Base-by-base conservation (phyloP, 2,113 vertebrate genomes). In the Scopus umbretta region DNA sequence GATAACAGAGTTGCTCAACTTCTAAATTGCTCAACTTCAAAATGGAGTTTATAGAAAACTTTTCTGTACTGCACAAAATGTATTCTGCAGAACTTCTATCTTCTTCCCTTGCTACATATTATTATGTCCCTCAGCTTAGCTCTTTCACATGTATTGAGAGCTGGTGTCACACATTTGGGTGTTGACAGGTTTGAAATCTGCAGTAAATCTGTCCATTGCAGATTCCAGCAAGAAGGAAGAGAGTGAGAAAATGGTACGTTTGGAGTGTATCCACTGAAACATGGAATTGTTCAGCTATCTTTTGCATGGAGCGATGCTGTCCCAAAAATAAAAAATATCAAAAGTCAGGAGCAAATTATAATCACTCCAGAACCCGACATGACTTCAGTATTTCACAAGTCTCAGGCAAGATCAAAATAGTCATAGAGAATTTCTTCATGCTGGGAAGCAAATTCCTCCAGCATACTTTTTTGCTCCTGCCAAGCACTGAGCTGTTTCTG, bases 161-260 rank as follows among this genome's bases (percentile, higher is more conserved):
- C 76, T 93, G 42, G 87, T 88, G 81, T 95, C 68, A 90, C 96
- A 89, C 83, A 59, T 97, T 97, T 32, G 65, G 80, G 80, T 89
- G 94, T 96, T 91, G 92, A 79, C 88, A 97, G 75, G 72, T 94
- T 96, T 85, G 81, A 96, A 97, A 94, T 88, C 71, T 45, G 79
- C 90, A 87, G 68, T 80, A 63, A 88, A 92, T 87, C 53, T 70
- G 36, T 63, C 52, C 85, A 34, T 34, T 45, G 42, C 58, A 21
- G 66, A 80, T 82, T 95, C 38, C 80, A 90, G 71, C 67, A 88
- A 92, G 70, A 59, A 96, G 68, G 78, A 68, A 67, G 45, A 76
- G 76, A 94, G 76, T 88, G 76, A 87, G 73, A 96, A 83, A 95
- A 79, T 3, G 5, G 15, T 68, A 67, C 7, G 3, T 19, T 90